Conservation (phyloP, 2,888 invertebrate genomes). For the Eubasilissa splendida region DNA sequence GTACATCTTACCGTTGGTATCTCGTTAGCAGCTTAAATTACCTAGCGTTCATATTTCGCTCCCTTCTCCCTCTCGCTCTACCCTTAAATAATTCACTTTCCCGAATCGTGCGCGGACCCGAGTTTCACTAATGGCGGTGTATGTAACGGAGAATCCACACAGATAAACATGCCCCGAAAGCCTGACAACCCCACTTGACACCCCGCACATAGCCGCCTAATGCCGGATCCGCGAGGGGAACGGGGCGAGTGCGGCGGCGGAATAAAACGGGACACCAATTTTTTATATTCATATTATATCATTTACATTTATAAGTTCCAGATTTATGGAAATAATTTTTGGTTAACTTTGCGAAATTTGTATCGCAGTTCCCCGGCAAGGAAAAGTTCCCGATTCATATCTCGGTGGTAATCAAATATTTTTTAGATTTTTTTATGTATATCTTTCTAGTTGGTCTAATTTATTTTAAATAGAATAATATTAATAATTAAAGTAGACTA, state of each 20-base stretch:
- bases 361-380: too few relatives aligned
- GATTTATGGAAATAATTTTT: neutral
- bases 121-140: neutral
- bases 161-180: neutral
- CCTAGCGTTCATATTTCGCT: neutral
- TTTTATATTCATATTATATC: neutral
- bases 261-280: neutral
- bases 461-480: too few relatives aligned
- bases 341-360: neutral
- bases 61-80: neutral
- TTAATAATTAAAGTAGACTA: too few relatives aligned
- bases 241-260: neutral
- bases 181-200: constrained; percentile 32
- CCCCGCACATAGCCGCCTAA: constrained; percentile 3
- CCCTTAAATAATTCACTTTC: neutral
- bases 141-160: neutral
- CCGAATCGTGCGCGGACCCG: neutral
- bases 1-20: neutral
- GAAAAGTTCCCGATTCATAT: neutral
- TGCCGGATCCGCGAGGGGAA: too few relatives aligned
- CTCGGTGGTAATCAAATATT: neutral
- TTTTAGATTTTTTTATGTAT: neutral
- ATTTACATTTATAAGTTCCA: neutral
- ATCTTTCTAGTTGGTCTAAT: too few relatives aligned
- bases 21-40: neutral